A percentile compares a stretch with the other conserved stretches of the same genome.
Conservation (phyloP, 2,888 invertebrate species). For the Heliconius aoede region DNA sequence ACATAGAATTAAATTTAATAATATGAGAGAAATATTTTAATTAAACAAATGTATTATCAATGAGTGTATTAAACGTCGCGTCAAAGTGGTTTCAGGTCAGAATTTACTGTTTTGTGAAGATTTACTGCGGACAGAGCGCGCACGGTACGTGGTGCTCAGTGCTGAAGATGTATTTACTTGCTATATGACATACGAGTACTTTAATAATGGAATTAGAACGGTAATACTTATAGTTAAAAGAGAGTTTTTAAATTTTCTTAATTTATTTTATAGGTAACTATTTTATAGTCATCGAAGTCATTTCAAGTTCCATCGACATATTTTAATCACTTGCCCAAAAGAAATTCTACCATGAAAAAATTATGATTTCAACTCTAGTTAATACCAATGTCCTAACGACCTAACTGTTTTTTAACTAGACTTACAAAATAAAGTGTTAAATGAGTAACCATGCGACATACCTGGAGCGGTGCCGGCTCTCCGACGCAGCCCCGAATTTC, state of each 20-base stretch:
- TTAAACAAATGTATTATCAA: constrained; percentile 21
- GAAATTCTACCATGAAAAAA: no score
- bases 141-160: background rate
- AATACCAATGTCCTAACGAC: no score
- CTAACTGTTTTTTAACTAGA: background rate
- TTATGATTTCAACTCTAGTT: no score
- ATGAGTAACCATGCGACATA: constrained; percentile 43
- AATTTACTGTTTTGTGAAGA: constrained; percentile 21
- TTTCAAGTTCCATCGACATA: no score
- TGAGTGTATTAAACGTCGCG: background rate
- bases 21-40: background rate
- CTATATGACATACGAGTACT: background rate
- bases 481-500: constrained; percentile 63
- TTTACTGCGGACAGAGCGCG: background rate
- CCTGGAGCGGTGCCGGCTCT: constrained; percentile 71
- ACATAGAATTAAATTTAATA: background rate
- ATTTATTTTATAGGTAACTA: no score
- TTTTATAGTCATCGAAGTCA: no score
- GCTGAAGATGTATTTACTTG: background rate
- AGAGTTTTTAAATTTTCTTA: no score
- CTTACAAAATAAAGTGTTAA: background rate
- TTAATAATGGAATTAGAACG: background rate
- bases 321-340: no score
- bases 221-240: no score
- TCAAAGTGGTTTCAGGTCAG: constrained; percentile 1